A percentile compares a stretch with the other conserved stretches of the same genome.
Evolutionary conservation across 2,888 invertebrate genomes (phyloP).

Genomic region (Drosophila kanekoi): DNA sequence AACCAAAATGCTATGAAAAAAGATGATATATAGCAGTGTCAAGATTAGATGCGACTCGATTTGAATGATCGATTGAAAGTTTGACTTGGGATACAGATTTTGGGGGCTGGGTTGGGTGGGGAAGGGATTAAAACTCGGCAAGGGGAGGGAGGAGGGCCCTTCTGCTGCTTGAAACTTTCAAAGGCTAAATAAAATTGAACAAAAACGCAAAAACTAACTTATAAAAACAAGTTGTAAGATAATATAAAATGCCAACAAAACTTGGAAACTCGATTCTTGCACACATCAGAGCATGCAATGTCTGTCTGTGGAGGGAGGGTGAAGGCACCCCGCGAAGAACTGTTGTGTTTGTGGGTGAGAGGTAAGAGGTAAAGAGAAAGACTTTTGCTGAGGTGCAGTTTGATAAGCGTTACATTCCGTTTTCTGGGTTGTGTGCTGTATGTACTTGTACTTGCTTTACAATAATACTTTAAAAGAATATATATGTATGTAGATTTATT

Average conservation of each 20-base stretch:
- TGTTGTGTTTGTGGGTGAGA: background rate
- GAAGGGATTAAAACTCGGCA: background rate
- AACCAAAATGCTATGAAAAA: conserved; percentile 82
- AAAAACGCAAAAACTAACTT: conserved; percentile 7
- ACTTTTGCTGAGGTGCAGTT: conserved; percentile 31
- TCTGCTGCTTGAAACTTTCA: conserved; percentile 29
- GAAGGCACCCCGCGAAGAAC: conserved; percentile 11
- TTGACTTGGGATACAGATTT: conserved; percentile 36
- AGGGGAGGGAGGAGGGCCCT: background rate
- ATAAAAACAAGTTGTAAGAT: conserved; percentile 2
- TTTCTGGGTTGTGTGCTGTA: conserved; percentile 15
- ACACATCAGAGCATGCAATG: conserved; percentile 41
- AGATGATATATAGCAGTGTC: conserved; percentile 76
- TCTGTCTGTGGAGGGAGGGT: background rate
- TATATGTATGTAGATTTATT: background rate
- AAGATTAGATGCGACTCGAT: conserved; percentile 55
- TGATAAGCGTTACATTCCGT: conserved; percentile 46
- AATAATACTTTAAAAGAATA: conserved; percentile 33
- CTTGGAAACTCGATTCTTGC: conserved; percentile 25
- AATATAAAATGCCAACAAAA: conserved; percentile 24
- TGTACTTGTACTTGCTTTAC: conserved; percentile 23
- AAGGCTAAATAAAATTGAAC: conserved; percentile 10
- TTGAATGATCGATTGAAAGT: conserved; percentile 51
- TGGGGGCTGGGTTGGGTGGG: background rate
- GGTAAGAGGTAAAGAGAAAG: conserved; percentile 6